A percentile compares a stretch with the other conserved stretches of the same genome.
Conservation (phyloP, 37 sponge, comb jelly and placozoan genomes). For the Ephydatia muelleri region DNA sequence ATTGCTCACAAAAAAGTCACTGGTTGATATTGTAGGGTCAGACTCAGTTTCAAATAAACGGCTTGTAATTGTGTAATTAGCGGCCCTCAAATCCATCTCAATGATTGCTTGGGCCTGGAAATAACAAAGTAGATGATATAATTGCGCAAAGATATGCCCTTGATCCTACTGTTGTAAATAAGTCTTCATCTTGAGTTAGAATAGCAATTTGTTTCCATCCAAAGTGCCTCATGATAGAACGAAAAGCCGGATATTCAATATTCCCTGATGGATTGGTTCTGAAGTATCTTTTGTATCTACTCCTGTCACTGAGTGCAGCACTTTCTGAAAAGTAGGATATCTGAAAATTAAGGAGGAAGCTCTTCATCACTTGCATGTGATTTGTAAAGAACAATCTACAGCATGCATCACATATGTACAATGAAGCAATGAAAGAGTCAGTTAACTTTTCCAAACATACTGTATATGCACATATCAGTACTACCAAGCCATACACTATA, state of each 20-base stretch:
- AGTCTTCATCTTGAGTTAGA: constrained; percentile 20
- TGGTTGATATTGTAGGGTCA: neutral
- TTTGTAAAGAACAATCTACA: too few species aligned
- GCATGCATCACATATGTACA: too few species aligned
- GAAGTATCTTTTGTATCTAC: constrained; percentile 24
- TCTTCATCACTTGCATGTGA: too few species aligned
- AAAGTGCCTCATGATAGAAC: neutral
- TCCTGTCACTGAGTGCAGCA: constrained; percentile 20
- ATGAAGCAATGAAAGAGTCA: too few species aligned
- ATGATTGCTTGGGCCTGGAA: neutral
- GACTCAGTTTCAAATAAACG: neutral
- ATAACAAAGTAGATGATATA: neutral
- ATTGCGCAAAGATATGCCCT: neutral
- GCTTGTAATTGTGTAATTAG: neutral
- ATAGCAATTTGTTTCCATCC: constrained; percentile 17
- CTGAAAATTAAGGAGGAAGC: neutral
- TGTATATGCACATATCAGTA: too few species aligned
- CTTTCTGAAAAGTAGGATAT: constrained; percentile 17
- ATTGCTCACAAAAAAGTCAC: constrained; percentile 3
- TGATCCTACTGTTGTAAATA: constrained; percentile 5
- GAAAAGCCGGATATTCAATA: constrained; percentile 2
- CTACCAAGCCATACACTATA: too few species aligned
- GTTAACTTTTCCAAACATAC: too few species aligned
- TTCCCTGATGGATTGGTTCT: constrained; percentile 8
- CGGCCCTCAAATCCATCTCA: neutral